Percentiles rank a stretch among this genome's conserved stretches.
phyloP scores from a whole-genome alignment of 2,888 invertebrate species.

The Drosophila crucigera region DNA sequence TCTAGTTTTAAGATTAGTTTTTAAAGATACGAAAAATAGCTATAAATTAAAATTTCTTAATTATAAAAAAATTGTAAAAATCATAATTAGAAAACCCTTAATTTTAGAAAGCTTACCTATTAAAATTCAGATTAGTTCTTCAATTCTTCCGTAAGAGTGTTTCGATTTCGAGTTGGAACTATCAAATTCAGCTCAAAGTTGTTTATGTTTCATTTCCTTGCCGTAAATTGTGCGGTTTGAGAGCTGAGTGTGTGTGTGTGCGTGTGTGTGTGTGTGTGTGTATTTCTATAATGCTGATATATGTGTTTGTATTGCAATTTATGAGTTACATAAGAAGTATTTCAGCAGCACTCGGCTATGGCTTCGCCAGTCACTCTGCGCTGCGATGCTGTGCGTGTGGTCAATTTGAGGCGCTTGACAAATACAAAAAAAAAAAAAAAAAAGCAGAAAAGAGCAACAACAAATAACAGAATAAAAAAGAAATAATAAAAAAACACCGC shows the following conservation, averaged over 20 bases:
- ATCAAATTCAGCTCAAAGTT: constrained; percentile 19
- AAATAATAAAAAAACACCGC: constrained; percentile 17
- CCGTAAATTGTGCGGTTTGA: constrained; percentile 68
- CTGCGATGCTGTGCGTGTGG: constrained; percentile 56
- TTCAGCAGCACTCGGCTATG: constrained; percentile 39
- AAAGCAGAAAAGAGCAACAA: not conserved
- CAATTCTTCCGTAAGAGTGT: constrained; percentile 33
- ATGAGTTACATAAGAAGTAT: constrained; percentile 49
- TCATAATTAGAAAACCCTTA: fast-evolving
- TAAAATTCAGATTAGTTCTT: not conserved
- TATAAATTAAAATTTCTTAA: not conserved
- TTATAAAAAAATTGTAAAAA: not conserved
- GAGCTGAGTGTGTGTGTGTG: not conserved
- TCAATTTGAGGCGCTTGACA: constrained; percentile 50
- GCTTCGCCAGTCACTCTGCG: constrained; percentile 20
- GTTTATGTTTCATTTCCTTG: constrained; percentile 71
- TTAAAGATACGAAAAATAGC: not conserved
- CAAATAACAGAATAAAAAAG: constrained; percentile 3
- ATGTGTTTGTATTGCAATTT: constrained; percentile 59
- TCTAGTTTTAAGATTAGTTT: not conserved
- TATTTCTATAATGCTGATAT: constrained; percentile 67
- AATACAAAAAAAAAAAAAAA: constrained; percentile 10
- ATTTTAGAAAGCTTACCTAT: not conserved
- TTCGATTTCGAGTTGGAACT: constrained; percentile 22
- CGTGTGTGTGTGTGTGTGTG: not conserved